phyloP scores from a whole-genome alignment of 2,113 vertebrate species.

The Motacilla tschutschensis region DNA sequence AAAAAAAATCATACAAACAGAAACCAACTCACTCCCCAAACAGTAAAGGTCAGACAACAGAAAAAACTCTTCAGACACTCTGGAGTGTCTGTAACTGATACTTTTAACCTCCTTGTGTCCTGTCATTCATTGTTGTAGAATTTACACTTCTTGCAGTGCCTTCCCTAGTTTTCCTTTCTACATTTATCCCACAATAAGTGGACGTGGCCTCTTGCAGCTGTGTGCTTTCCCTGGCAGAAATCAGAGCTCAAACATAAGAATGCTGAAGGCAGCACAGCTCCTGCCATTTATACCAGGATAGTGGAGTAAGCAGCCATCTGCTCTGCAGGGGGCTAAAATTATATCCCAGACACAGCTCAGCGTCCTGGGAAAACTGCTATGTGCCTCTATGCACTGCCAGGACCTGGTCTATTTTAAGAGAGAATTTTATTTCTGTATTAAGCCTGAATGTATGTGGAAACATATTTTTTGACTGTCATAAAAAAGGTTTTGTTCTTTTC shows the following conservation, averaged over 20 bases:
- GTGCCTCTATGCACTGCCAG: neutral
- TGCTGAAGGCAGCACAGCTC: neutral
- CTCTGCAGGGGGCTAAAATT: constrained; percentile 33
- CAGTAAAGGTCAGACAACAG: neutral
- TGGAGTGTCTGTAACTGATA: neutral
- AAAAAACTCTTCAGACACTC: neutral
- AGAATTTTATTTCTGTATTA: neutral
- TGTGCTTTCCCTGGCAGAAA: neutral
- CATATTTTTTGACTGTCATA: neutral
- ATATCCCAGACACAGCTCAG: neutral
- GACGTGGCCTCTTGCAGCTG: neutral
- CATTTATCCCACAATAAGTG: neutral
- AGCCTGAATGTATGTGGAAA: neutral
- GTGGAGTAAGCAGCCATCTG: neutral
- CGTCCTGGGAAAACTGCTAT: neutral
- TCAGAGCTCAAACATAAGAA: neutral
- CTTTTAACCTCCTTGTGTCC: neutral
- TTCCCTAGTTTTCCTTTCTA: neutral
- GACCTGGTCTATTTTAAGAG: neutral
- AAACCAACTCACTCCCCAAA: neutral
- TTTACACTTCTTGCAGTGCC: neutral
- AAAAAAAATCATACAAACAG: neutral
- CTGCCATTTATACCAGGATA: neutral
- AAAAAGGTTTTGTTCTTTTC: neutral
- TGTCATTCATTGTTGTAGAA: neutral